These are phyloP conservation scores for Noctua comes DNA, from an alignment of 2,888 invertebrate genomes.

Conservation along the genomic window DNA sequence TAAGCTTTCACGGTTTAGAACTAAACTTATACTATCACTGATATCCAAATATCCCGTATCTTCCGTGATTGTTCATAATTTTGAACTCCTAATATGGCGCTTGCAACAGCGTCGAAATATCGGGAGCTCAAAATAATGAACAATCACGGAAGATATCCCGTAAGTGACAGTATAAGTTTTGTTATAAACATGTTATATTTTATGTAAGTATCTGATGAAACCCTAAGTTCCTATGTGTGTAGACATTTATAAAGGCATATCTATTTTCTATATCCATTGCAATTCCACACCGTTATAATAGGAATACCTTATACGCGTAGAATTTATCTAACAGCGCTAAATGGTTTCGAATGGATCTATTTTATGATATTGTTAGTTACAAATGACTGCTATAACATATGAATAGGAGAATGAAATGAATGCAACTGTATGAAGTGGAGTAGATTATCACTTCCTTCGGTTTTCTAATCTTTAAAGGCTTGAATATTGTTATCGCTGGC, in stretches of 20 bases:
- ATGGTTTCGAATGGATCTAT: slow-evolving; percentile 43
- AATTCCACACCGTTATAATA: slow-evolving; percentile 29
- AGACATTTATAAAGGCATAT: slow-evolving; percentile 5
- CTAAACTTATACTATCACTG: no score
- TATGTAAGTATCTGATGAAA: no score
- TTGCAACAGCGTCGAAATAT: no score
- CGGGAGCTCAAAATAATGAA: no score
- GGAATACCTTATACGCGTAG: slow-evolving; percentile 43
- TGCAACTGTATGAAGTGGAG: background rate
- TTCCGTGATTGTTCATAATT: no score
- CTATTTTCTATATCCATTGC: slow-evolving; percentile 19
- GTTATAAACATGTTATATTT: no score
- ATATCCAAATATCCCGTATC: no score
- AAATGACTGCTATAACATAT: slow-evolving; percentile 23
- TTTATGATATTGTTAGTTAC: slow-evolving; percentile 43
- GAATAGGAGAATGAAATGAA: slow-evolving; percentile 8
- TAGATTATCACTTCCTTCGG: slow-evolving; percentile 3
- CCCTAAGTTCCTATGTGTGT: background rate
- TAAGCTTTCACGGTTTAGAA: no score
- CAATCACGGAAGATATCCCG: no score
- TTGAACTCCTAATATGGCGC: no score
- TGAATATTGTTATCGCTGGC: background rate
- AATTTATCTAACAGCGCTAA: slow-evolving; percentile 55
- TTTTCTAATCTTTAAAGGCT: background rate
- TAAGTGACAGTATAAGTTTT: no score